Evolutionary conservation across 2,888 invertebrate genomes (phyloP), one percentile per base, ranked within the genome.

Genomic region (Plusia festucae): DNA sequence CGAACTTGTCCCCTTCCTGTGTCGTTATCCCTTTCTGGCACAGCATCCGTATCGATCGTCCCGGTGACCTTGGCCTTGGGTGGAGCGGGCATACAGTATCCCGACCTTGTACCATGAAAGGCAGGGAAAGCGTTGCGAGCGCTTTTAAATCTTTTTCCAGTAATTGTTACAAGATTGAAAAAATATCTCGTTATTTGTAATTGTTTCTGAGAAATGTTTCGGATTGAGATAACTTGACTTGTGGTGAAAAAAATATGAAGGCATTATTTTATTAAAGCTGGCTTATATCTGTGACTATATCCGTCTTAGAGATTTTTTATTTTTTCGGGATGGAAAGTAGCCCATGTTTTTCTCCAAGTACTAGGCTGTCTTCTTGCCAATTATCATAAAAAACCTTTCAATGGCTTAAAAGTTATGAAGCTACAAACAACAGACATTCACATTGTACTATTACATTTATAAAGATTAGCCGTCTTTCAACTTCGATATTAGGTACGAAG

Each of bases 11-110:
- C 63, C 18, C 5, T 51, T 18, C 11, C 18, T 52, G 24, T 70
- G 76, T 69, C 61, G 20, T 68, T 57, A 20, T 91, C 90, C 85
- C 84, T 69, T 53, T 90, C 84, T 57, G 7, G 24, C 77, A 69
- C 94, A 94, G 94, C 94, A 91, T 94, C 94, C 90, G 84, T 92
- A 94, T 94, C 92, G 94, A 94, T 93, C 91, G 70, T 72, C 40
- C 27, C 54, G n/a, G 24, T 64, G 84, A 79, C 93, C 94, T 91
- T 95, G 94, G 93, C 92, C 93, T 89, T 88, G 80, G 68, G 70
- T 30, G 70, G 67, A 62, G 65, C 73, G 83, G 78, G 82, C 46
- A 76, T 84, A 87, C 85, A 88, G 56, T 70, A 70, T 80, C 76
- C 81, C 83, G 91, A 90, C 91, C 91, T 91, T 90, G 90, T 76